Evolutionary conservation across 1,140 invertebrate species (phyloP).

Genomic region (Chlorops oryzae): DNA sequence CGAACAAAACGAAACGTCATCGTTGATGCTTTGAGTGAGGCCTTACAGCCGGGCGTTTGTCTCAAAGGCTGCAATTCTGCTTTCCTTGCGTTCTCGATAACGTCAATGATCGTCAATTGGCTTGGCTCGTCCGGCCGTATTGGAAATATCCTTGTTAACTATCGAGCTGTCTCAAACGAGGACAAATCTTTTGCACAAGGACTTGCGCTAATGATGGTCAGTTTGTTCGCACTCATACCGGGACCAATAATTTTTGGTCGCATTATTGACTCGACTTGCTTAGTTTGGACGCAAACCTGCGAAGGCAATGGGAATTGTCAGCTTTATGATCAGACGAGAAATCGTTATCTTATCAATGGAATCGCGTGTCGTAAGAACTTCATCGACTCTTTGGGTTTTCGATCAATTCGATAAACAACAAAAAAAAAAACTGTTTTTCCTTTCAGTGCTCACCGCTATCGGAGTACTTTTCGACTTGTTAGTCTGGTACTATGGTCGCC

Average conservation of each 20-base stretch:
- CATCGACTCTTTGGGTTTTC: not conserved
- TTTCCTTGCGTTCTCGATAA: constrained; percentile 48
- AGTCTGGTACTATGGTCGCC: constrained; percentile 55
- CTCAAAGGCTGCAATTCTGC: constrained; percentile 49
- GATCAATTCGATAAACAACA: not conserved
- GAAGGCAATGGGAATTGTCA: constrained; percentile 59
- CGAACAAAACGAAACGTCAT: too few species aligned
- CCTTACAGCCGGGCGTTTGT: constrained; percentile 54
- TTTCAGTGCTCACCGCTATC: constrained; percentile 51
- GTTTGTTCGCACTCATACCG: constrained; percentile 60
- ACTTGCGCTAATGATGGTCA: constrained; percentile 56
- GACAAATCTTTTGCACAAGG: constrained; percentile 64
- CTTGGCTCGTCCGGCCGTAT: constrained; percentile 57
- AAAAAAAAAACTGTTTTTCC: constrained; percentile 9
- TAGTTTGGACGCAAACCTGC: constrained; percentile 61
- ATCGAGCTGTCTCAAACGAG: constrained; percentile 53
- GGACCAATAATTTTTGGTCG: constrained; percentile 61
- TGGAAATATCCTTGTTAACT: constrained; percentile 58
- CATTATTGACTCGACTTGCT: constrained; percentile 59
- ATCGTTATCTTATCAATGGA: constrained; percentile 55
- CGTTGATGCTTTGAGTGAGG: too few species aligned
- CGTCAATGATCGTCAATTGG: constrained; percentile 52
- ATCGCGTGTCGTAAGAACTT: constrained; percentile 51
- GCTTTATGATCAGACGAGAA: constrained; percentile 56
- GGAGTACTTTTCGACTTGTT: constrained; percentile 54